Base-by-base conservation (phyloP, 2,888 invertebrate genomes). In the Trypoxylon attenuatum region DNA sequence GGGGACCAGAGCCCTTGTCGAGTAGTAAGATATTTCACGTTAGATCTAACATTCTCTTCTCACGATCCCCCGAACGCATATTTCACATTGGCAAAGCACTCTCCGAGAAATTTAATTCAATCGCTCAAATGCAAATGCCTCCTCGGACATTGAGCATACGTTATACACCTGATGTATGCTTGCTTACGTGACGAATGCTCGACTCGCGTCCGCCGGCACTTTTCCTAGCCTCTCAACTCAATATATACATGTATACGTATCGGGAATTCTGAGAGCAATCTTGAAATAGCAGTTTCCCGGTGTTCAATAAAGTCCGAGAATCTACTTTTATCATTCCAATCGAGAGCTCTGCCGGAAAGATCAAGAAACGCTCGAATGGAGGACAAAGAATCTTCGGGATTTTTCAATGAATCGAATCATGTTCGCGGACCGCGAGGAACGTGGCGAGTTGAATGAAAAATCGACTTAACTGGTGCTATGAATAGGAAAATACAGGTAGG, bases 21-120 rank as follows among this genome's bases (percentile, higher is more conserved):
- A 39, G 47, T 52, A 49, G 50, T 45, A 58, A 70, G 74, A 73
- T 74, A 68, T 73, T 73, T 70, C 67, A 60, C 61, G 61, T 67
- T 43, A 52, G 52, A 62, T 33, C 43, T 10, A 21, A 16, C 16
- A 33, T 23, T 55, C 39, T 50, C 54, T n/a, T n/a, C n/a, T n/a
- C 16, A 29, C 27, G 21, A 10, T 33, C 38, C 19, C 25, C 45
- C n/a, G 16, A 27, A 15, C 55, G 64, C 57, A 55, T 58, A 64
- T 69, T 50, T 69, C 58, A 53, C 50, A 53, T 53, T 53, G 56
- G 55, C 57, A 52, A 62, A 56, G 52, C 55, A 51, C 57, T 60
- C 39, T 22, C 33, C 61, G 42, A 50, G 27, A 49, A 59, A 46
- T 72, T 62, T 65, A 59, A 72, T 65, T 73, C 69, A 56, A 72